Conservation (phyloP, 2,113 vertebrate genomes). For the Tenebrosternarchus preto region DNA sequence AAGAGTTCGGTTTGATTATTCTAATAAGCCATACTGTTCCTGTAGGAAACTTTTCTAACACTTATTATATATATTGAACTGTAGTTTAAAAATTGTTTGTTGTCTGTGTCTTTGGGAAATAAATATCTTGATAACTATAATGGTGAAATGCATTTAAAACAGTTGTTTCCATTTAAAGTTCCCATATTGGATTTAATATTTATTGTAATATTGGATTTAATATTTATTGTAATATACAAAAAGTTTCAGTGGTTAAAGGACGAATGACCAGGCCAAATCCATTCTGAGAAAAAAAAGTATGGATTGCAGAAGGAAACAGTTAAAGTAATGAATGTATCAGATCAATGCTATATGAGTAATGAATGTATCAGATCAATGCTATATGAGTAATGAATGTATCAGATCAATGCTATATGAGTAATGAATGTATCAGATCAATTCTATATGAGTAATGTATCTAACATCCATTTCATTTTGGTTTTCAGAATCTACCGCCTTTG, state of each 20-base stretch:
- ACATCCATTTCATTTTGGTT: background rate
- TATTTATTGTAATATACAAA: constrained; percentile 18
- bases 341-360: background rate
- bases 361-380: background rate
- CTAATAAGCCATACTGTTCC: too few relatives aligned
- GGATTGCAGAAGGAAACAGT: background rate
- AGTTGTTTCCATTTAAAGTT: constrained; percentile 5
- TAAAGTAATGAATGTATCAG: background rate
- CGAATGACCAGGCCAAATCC: background rate
- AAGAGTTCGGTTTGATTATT: background rate
- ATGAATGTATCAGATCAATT: too few relatives aligned
- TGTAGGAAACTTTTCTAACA: too few relatives aligned
- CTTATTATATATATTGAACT: background rate
- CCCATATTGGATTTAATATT: constrained; percentile 12
- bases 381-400: background rate
- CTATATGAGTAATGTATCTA: background rate
- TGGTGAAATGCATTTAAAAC: background rate
- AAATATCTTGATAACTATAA: background rate
- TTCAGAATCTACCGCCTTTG: background rate
- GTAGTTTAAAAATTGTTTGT: background rate
- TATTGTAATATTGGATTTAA: constrained; percentile 12
- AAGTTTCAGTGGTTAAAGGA: background rate
- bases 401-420: background rate
- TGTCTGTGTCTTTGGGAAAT: constrained; percentile 13
- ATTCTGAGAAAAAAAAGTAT: background rate